A percentile compares a stretch with the other conserved stretches of the same genome.
Conservation (phyloP, 2,797 vertebrate genomes). For the Simalia tracyae region DNA sequence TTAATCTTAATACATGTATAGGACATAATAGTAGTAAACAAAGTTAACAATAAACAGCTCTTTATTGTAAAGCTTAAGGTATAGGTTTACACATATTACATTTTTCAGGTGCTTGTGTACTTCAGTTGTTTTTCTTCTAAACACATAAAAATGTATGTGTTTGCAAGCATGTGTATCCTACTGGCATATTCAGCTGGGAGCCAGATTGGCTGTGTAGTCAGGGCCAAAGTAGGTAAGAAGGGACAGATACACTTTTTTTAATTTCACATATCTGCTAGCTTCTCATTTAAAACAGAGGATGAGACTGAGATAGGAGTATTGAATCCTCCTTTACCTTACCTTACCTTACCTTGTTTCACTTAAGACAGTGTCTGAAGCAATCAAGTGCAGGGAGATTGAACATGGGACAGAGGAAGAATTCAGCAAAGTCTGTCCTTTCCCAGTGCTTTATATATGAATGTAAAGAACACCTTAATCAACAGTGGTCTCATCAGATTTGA, state of each 20-base stretch:
- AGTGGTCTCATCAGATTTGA: background rate
- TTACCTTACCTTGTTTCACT: background rate
- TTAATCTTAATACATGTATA: background rate
- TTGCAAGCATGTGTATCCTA: background rate
- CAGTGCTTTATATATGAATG: background rate
- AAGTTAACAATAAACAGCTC: background rate
- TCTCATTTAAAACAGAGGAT: background rate
- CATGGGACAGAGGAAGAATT: background rate
- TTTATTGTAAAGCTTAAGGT: background rate
- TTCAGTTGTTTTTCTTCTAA: background rate
- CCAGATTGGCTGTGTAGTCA: background rate
- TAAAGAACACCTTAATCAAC: background rate
- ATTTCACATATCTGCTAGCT: background rate
- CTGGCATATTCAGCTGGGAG: background rate
- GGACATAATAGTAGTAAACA: background rate
- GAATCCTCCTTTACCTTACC: background rate
- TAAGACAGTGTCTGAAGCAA: background rate
- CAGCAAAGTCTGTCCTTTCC: background rate
- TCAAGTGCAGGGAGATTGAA: background rate
- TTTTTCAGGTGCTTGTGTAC: background rate
- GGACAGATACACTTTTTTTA: background rate
- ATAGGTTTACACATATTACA: background rate
- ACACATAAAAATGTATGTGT: background rate
- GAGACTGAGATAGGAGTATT: background rate
- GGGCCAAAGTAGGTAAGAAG: background rate